Base-by-base conservation (phyloP, 2,888 invertebrate genomes). In the Pheosia tremula region DNA sequence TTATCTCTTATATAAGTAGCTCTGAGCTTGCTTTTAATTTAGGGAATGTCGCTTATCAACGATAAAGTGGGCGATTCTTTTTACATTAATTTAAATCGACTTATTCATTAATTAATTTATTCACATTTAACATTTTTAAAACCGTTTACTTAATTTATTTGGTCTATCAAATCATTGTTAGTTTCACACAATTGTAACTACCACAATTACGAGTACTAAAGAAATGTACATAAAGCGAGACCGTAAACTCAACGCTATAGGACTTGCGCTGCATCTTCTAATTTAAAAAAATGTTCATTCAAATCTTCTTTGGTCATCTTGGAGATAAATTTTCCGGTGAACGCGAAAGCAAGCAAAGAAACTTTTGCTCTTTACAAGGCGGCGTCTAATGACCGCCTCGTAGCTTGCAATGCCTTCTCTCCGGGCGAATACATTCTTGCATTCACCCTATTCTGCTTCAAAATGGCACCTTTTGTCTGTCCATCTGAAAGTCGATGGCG, bases 341-440 rank as follows among this genome's bases (percentile, higher is more conserved):
- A 77, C 74, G 79, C 69, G 72, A 72, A 80, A 73, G 77, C 77
- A 71, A 78, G 77, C 78, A 78, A 84, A 84, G 80, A 84, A 88
- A 86, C 83, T 87, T 86, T 86, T 82, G 83, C 86, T 82, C 84
- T 82, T 78, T 82, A 72, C 85, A 80, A 86, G 86, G 86, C 81
- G 85, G 85, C 87, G 88, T 88, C 90, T 90, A 90, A 24, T 24
- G 84, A 79, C 77, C 62, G 24, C 24, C 24, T 24, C 24, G 24
- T 24, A 61, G 68, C 58, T 57, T 54, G 72, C 65, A 66, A 76
- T 74, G 69, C 66, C 61, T 64, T 64, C 67, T 68, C 64, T 67
- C 57, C 52, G 63, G 67, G 53, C 58, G 67, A 62, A 63, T 41
- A 58, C 58, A 55, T 49, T 57, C 41, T 50, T 47, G 37, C 54